Base-by-base conservation (phyloP, 2,888 invertebrate genomes). In the Pilophorus perplexus region DNA sequence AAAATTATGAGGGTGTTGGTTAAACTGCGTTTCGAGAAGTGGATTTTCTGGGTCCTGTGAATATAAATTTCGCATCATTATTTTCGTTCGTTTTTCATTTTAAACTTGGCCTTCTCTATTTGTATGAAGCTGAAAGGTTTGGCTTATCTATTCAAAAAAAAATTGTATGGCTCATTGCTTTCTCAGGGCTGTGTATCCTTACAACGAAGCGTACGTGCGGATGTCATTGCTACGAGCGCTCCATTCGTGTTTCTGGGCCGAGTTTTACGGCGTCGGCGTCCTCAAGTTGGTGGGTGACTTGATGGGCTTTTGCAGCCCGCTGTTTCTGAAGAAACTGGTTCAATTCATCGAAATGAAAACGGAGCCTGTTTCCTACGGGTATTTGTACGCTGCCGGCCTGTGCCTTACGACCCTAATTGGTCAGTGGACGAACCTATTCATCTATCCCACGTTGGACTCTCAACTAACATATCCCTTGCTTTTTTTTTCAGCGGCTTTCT, bases 271-370 rank as follows among this genome's bases (percentile, higher is more conserved):
- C 42, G 85, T 95, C 73, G 95, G 93, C 28, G 74, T 92, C 65
- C 77, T 94, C 10, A 90, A 92, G 77, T 81, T 98, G 44, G 75
- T 88, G 3, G 86, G 90, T 0, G 97, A 98, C 75, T 82, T 84
- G 74, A 81, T 89, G 2, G 88, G 88, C 1, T 98, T 98, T 79
- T 88, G 88, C 18, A 93, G 93, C 0, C 98, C 98, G 0, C 78
- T 98, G 67, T 79, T 98, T 28, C 80, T 98, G 1, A 93, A 92
- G 75, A 84, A 81, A 74, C 80, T 98, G 25, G 85, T 98, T 1
- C 79, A 81, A 22, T 93, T 87, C 75, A 85, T 93, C 68, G 88
- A 92, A 76, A 83, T 86, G 72, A 83, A 83, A 72, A 80, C 80
- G 25, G 86, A 88, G 72, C 84, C 86, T 70, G 77, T 84, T 65